phyloP scores from a whole-genome alignment of 2,888 invertebrate species.

The Callinectes sapidus region DNA sequence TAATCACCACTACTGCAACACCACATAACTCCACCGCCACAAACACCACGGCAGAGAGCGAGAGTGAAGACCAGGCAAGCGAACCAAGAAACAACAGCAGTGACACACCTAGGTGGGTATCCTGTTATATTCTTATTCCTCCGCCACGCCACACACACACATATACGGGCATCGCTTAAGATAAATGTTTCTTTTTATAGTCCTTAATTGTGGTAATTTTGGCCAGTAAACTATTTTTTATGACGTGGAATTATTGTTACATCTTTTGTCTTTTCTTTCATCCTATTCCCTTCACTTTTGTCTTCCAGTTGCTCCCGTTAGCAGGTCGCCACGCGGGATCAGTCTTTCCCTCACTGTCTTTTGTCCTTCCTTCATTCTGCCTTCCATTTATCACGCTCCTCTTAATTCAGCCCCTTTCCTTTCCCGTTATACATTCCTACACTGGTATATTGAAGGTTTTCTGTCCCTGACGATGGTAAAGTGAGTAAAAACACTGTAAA shows the following conservation, averaged over 20 bases:
- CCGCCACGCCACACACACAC: background rate
- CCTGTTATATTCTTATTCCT: background rate
- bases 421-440: too few species aligned
- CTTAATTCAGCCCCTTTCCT: background rate
- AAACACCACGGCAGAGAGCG: background rate
- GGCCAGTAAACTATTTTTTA: background rate
- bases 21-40: background rate
- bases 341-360: background rate
- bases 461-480: background rate
- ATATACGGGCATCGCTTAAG: background rate
- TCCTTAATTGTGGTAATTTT: background rate
- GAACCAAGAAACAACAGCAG: background rate
- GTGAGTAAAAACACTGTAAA: background rate
- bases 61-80: background rate
- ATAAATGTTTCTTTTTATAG: background rate
- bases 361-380: background rate
- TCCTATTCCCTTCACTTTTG: too few species aligned
- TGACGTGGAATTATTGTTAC: too few species aligned
- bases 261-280: background rate
- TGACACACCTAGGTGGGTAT: background rate
- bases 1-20: background rate
- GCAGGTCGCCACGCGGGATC: background rate
- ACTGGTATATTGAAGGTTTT: background rate
- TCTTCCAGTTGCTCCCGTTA: background rate
- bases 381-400: background rate